phyloP scores from a whole-genome alignment of 2,797 vertebrate species.

The Sebastes trivittatus region DNA sequence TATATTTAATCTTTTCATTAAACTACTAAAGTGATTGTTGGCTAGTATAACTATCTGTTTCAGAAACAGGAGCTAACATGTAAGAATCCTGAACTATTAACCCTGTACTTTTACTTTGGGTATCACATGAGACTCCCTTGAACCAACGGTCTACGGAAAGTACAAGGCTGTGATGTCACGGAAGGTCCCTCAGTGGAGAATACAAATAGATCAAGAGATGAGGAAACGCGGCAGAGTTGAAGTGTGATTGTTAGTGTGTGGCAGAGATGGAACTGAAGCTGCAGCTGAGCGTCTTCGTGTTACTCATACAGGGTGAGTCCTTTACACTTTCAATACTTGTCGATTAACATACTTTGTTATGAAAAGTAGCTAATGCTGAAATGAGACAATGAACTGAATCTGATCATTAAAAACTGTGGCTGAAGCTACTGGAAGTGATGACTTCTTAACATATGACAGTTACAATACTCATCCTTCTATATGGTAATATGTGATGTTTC shows the following conservation, averaged over 20 bases:
- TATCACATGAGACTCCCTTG: slow-evolving; percentile 44
- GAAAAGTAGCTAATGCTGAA: neutral
- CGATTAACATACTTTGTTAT: neutral
- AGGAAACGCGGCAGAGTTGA: slow-evolving; percentile 68
- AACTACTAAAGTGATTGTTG: neutral
- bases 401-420: neutral
- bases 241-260: slow-evolving; percentile 16
- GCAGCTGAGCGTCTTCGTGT: slow-evolving; percentile 55
- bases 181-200: slow-evolving; percentile 59
- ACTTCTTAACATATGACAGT: neutral
- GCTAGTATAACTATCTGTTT: neutral
- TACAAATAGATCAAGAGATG: slow-evolving; percentile 53
- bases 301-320: slow-evolving; percentile 73
- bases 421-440: neutral
- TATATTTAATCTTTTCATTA: neutral
- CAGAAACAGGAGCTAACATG: neutral
- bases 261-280: slow-evolving; percentile 69
- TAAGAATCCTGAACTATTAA: neutral
- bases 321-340: slow-evolving; percentile 1
- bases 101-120: neutral
- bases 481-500: neutral
- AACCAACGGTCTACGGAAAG: slow-evolving; percentile 66
- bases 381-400: neutral
- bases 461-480: neutral
- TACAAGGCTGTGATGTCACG: slow-evolving; percentile 80